A percentile compares a stretch with the other conserved stretches of the same genome.
phyloP scores from a whole-genome alignment of 2,113 vertebrate genomes.

The Sorex fumeus region DNA sequence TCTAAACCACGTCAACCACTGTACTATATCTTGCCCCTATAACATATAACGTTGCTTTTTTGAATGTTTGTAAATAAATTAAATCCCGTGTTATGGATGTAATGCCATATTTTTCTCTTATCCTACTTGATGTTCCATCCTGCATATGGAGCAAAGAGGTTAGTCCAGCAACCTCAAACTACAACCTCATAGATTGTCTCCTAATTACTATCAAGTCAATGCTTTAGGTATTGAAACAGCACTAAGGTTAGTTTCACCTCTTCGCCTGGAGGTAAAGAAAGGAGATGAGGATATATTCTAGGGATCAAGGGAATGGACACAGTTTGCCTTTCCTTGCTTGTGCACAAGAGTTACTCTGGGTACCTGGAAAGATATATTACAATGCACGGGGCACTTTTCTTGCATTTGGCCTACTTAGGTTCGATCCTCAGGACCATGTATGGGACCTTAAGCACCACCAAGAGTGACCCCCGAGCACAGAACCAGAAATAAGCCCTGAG shows the following conservation, averaged over 20 bases:
- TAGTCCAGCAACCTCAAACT: neutral
- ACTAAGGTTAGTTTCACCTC: too few species aligned
- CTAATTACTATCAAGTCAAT: neutral
- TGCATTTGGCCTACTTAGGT: too few species aligned
- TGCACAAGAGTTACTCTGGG: neutral
- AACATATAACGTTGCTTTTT: neutral
- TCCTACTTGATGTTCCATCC: neutral
- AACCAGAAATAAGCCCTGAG: too few species aligned
- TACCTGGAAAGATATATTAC: too few species aligned
- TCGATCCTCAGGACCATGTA: too few species aligned
- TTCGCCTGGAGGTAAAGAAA: neutral
- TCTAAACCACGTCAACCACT: too few species aligned
- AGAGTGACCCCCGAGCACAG: too few species aligned
- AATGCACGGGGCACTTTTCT: too few species aligned
- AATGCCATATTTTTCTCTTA: neutral
- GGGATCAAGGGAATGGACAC: too few species aligned
- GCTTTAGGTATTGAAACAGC: neutral
- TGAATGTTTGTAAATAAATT: neutral
- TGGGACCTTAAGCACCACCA: too few species aligned
- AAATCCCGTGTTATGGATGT: neutral
- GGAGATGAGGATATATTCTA: neutral
- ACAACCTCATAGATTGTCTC: neutral
- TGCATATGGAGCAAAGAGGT: neutral
- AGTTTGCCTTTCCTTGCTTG: conserved; percentile 21
- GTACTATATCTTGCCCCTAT: too few species aligned